These are phyloP conservation scores for Zosterops hypoxanthus DNA, from an alignment of 2,113 vertebrate species.

Conservation along the genomic window DNA sequence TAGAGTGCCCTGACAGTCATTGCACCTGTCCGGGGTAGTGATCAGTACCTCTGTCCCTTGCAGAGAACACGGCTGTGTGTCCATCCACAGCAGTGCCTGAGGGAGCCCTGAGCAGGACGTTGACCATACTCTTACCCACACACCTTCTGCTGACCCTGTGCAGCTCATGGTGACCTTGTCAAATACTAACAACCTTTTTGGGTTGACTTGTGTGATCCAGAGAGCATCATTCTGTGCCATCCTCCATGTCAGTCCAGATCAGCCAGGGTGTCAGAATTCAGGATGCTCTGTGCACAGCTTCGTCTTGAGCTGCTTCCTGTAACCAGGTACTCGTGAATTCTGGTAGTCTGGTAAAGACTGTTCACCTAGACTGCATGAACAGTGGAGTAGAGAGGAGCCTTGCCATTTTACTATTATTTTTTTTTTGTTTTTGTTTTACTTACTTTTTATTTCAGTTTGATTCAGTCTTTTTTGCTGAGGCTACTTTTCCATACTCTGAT, in stretches of 20 bases:
- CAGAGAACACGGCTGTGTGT: not conserved
- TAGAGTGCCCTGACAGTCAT: not conserved
- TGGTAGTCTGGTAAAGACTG: not conserved
- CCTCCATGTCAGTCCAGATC: not conserved
- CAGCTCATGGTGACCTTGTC: not conserved
- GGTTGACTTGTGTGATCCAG: not conserved
- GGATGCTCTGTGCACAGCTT: not conserved
- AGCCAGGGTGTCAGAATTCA: rapidly evolving
- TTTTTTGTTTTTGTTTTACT: not conserved
- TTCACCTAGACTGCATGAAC: not conserved
- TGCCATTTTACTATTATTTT: not conserved
- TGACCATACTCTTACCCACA: rapidly evolving
- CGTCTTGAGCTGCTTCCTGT: not conserved
- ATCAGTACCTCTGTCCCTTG: not conserved
- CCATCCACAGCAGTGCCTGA: not conserved
- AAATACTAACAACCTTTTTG: not conserved
- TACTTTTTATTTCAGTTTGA: not conserved
- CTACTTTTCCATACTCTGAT: not conserved
- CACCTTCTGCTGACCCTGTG: rapidly evolving
- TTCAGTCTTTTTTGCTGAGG: not conserved
- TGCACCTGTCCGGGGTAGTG: rapidly evolving
- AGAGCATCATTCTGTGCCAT: not conserved
- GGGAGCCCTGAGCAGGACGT: not conserved
- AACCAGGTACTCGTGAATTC: not conserved
- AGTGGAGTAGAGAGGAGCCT: not conserved